These are phyloP conservation scores for Gobio gobio DNA, from an alignment of 2,113 vertebrate species.

Conservation along the genomic window DNA sequence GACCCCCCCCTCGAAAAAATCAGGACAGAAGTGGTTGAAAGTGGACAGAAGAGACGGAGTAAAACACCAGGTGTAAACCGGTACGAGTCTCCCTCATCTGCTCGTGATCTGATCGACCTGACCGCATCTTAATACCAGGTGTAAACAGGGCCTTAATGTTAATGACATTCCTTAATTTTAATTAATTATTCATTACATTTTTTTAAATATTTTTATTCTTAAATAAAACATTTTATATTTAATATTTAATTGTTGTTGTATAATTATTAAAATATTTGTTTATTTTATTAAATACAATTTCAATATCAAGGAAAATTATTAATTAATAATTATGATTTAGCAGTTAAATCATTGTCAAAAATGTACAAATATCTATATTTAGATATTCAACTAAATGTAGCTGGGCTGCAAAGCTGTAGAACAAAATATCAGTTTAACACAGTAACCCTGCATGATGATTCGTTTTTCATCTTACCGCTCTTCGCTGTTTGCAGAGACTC, in stretches of 20 bases:
- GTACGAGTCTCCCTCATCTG: too few species aligned
- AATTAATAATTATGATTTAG: neutral
- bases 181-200: neutral
- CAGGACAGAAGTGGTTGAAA: too few species aligned
- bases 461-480: constrained; percentile 79
- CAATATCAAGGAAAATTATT: neutral
- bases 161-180: neutral
- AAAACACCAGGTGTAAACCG: too few species aligned
- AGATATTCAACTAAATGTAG: neutral
- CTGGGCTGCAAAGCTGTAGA: neutral
- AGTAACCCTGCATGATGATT: neutral
- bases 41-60: too few species aligned
- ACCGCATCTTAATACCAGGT: too few species aligned
- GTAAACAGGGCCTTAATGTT: neutral
- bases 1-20: too few species aligned
- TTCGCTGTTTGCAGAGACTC: constrained; percentile 79
- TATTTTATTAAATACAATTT: neutral
- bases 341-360: neutral
- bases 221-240: constrained; percentile 8
- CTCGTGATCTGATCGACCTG: too few species aligned
- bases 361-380: neutral
- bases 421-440: constrained; percentile 9
- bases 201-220: neutral
- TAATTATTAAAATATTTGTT: neutral
- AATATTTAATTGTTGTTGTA: neutral